Evolutionary conservation across 2,888 invertebrate species (phyloP).

Genomic region (Monopis laevigella): DNA sequence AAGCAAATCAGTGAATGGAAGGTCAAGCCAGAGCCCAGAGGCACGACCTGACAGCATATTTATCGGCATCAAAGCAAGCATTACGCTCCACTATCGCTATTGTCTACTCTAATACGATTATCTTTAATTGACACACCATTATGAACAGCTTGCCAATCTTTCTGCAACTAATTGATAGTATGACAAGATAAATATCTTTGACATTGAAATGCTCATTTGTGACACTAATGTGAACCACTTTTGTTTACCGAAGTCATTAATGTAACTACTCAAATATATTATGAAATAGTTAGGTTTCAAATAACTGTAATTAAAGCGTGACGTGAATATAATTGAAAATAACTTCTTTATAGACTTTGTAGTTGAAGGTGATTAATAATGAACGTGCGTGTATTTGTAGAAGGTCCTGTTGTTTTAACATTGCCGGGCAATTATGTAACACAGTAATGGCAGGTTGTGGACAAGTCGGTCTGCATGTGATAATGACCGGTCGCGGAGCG

Average conservation of each 20-base stretch:
- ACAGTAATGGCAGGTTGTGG: conserved; percentile 5
- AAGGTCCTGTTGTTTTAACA: too few relatives aligned
- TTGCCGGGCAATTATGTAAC: conserved; percentile 4
- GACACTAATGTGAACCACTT: conserved; percentile 10
- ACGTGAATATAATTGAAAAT: too few relatives aligned
- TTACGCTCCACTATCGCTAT: conserved; percentile 25
- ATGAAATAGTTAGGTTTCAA: too few relatives aligned
- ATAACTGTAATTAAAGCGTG: too few relatives aligned
- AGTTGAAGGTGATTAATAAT: too few relatives aligned
- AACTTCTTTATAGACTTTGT: too few relatives aligned
- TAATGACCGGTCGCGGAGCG: conserved; percentile 4
- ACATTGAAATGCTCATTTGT: conserved; percentile 8
- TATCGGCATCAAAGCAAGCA: conserved; percentile 27
- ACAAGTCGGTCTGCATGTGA: conserved; percentile 2
- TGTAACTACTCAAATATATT: too few relatives aligned
- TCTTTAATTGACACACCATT: conserved; percentile 36
- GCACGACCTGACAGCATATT: conserved; percentile 31
- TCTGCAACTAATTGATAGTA: conserved; percentile 13
- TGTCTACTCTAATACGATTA: conserved; percentile 34
- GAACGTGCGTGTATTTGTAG: too few relatives aligned
- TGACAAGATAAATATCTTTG: conserved; percentile 8
- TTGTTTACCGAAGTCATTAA: too few relatives aligned
- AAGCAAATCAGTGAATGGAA: conserved; percentile 37
- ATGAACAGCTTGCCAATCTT: conserved; percentile 22
- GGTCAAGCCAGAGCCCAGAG: conserved; percentile 27